Conservation (phyloP, 2,888 invertebrate genomes). For the Scelioninae gen. 1 region DNA sequence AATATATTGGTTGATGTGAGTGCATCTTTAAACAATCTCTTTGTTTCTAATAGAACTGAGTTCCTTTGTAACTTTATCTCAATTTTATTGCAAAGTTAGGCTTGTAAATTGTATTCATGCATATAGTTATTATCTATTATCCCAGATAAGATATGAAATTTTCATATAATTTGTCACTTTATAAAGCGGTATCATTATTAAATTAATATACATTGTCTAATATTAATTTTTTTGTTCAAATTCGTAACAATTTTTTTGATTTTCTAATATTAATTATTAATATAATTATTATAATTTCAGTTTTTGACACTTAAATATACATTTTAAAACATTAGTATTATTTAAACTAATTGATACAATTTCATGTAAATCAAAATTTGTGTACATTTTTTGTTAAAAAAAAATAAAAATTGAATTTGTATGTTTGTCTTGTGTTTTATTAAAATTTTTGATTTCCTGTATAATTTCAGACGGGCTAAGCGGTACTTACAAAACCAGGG, state of each 20-base stretch:
- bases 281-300: too few species aligned
- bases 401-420: too few species aligned
- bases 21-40: slow-evolving; percentile 6
- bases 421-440: too few species aligned
- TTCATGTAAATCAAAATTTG: too few species aligned
- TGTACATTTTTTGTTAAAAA: too few species aligned
- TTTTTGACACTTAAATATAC: too few species aligned
- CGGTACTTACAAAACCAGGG: slow-evolving; percentile 40
- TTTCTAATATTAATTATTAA: too few species aligned
- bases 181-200: neutral
- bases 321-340: too few species aligned
- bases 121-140: slow-evolving; percentile 24
- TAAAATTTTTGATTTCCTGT: neutral
- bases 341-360: too few species aligned
- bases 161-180: neutral
- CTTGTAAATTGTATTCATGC: slow-evolving; percentile 4
- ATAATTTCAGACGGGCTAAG: slow-evolving; percentile 35
- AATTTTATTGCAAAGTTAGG: neutral
- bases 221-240: too few species aligned
- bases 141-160: slow-evolving; percentile 17
- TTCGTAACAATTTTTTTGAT: too few species aligned
- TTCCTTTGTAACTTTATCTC: slow-evolving; percentile 4
- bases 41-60: neutral
- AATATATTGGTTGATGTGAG: neutral
- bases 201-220: neutral